phyloP scores from a whole-genome alignment of 2,797 vertebrate genomes.

The Labroides dimidiatus region DNA sequence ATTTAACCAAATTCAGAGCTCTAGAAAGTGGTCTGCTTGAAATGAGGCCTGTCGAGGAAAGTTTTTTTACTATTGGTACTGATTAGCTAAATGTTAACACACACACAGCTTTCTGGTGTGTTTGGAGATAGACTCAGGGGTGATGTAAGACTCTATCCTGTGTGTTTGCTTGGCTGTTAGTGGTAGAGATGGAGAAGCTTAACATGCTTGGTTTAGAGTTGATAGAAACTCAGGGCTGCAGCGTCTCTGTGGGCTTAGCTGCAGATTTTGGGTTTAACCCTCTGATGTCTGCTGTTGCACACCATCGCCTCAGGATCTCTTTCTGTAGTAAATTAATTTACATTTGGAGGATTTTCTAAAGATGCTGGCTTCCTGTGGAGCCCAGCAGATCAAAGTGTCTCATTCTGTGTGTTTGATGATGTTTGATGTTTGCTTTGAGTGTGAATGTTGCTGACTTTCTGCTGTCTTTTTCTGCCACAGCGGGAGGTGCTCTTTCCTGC shows the following conservation, averaged over 20 bases:
- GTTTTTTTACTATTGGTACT: slow-evolving; percentile 13
- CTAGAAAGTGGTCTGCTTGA: slow-evolving; percentile 31
- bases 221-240: slow-evolving; percentile 57
- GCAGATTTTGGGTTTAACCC: slow-evolving; percentile 75
- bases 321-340: slow-evolving; percentile 98
- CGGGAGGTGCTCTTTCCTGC: slow-evolving; percentile 81
- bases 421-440: slow-evolving; percentile 96
- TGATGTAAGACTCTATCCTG: slow-evolving; percentile 48
- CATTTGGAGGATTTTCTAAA: slow-evolving; percentile 98
- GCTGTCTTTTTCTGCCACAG: slow-evolving; percentile 90
- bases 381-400: slow-evolving; percentile 95
- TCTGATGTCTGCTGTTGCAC: slow-evolving; percentile 76
- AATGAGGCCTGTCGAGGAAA: slow-evolving; percentile 3
- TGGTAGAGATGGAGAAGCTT: slow-evolving; percentile 12
- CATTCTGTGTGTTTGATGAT: slow-evolving; percentile 94
- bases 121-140: slow-evolving; percentile 52
- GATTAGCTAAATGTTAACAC: slow-evolving; percentile 43
- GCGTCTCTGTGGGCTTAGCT: slow-evolving; percentile 67
- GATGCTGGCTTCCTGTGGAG: slow-evolving; percentile 97
- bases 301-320: slow-evolving; percentile 88
- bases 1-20: slow-evolving; percentile 8
- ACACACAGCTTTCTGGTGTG: slow-evolving; percentile 32
- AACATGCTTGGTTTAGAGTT: slow-evolving; percentile 51
- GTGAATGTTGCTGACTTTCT: slow-evolving; percentile 96
- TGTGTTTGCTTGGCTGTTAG: slow-evolving; percentile 50